These are phyloP conservation scores for Athalia rosae DNA, from an alignment of 2,888 invertebrate species.

Conservation along the genomic window DNA sequence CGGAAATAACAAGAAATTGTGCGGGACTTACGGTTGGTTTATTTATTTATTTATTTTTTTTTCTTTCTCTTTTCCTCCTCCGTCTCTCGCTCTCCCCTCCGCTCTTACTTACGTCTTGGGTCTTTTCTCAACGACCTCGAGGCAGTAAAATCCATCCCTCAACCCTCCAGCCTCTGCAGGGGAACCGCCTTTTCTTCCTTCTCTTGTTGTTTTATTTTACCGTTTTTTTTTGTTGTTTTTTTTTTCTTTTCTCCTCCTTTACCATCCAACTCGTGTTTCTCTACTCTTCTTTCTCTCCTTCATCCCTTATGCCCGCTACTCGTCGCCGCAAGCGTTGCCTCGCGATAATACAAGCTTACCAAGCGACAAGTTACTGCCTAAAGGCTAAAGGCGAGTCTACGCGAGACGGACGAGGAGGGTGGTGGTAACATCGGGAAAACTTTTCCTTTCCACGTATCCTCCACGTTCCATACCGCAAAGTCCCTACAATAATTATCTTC, in stretches of 20 bases:
- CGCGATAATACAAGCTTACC: slow-evolving; percentile 36
- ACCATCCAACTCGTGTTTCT: not conserved
- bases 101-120: slow-evolving; percentile 29
- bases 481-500: slow-evolving; percentile 6
- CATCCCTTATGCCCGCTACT: slow-evolving; percentile 23
- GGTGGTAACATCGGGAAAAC: slow-evolving; percentile 1
- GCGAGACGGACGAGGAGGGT: not conserved
- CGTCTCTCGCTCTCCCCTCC: not conserved
- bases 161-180: not conserved
- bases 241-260: not conserved
- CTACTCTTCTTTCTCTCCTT: not conserved
- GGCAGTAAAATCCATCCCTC: slow-evolving; percentile 34
- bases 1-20: not conserved
- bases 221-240: slow-evolving; percentile 1
- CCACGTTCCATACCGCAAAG: not conserved
- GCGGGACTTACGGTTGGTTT: slow-evolving; percentile 22
- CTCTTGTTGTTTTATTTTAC: not conserved
- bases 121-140: slow-evolving; percentile 3
- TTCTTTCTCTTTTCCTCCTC: not conserved
- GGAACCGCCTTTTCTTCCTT: not conserved
- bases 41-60: not conserved
- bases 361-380: slow-evolving; percentile 4
- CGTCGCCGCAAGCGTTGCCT: slow-evolving; percentile 29
- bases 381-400: too few species aligned
- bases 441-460: not conserved